Evolutionary conservation across 2,888 invertebrate species (phyloP).

Genomic region (Drosophila conformis): DNA sequence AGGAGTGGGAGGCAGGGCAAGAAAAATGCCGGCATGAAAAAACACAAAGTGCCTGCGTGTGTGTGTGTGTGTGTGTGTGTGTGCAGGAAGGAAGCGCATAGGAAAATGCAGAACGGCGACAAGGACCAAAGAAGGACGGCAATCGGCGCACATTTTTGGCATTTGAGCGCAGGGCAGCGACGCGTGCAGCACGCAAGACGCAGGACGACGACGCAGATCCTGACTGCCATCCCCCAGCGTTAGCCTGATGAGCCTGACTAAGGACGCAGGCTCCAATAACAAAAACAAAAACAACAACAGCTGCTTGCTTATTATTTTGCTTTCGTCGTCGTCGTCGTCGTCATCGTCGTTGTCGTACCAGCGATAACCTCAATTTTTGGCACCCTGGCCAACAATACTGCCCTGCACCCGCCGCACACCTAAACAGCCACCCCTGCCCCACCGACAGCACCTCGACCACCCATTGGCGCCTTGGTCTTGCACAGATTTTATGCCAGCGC

Average conservation of each 20-base stretch:
- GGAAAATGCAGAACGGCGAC: slow-evolving; percentile 37
- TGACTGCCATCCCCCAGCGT: slow-evolving; percentile 21
- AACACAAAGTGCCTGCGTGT: slow-evolving; percentile 47
- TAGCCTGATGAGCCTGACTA: slow-evolving; percentile 71
- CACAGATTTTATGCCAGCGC: slow-evolving; percentile 72
- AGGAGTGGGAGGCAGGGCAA: not conserved
- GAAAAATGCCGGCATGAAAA: slow-evolving; percentile 39
- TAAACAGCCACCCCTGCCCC: not conserved
- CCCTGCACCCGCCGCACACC: not conserved
- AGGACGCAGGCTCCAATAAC: slow-evolving; percentile 29
- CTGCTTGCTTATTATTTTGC: slow-evolving; percentile 49
- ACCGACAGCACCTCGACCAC: slow-evolving; percentile 3
- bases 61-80: slow-evolving; percentile 20
- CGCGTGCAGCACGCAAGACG: slow-evolving; percentile 76
- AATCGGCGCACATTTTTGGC: slow-evolving; percentile 70
- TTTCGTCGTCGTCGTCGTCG: slow-evolving; percentile 32
- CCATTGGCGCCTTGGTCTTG: slow-evolving; percentile 54
- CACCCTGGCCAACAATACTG: slow-evolving; percentile 75
- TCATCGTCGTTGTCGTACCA: slow-evolving; percentile 41
- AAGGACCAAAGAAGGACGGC: slow-evolving; percentile 28
- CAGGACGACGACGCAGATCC: slow-evolving; percentile 28
- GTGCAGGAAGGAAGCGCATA: slow-evolving; percentile 50
- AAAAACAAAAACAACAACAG: slow-evolving; percentile 14
- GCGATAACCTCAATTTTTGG: slow-evolving; percentile 82
- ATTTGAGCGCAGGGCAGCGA: slow-evolving; percentile 75